phyloP scores from a whole-genome alignment of 1,140 invertebrate species.

The Papilio aristodemus region DNA sequence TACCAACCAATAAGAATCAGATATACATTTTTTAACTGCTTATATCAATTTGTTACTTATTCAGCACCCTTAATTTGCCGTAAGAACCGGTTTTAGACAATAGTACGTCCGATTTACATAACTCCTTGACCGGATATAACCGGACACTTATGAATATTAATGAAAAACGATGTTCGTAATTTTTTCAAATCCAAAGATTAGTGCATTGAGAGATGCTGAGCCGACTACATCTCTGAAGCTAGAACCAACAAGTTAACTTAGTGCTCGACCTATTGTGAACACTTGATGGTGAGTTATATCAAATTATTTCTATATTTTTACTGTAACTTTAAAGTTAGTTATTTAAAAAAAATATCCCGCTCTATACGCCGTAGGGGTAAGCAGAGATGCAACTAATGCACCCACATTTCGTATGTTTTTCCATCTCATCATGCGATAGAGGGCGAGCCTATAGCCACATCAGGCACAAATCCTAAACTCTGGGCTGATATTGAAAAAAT shows the following conservation, averaged over 20 bases:
- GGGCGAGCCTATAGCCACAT: too few species aligned
- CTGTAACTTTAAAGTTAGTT: too few species aligned
- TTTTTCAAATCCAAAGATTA: slow-evolving; percentile 49
- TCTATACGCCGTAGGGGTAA: too few species aligned
- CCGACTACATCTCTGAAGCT: slow-evolving; percentile 36
- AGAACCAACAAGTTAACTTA: slow-evolving; percentile 12
- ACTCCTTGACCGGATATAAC: slow-evolving; percentile 75
- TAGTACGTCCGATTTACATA: slow-evolving; percentile 70
- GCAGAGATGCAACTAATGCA: too few species aligned
- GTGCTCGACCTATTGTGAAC: background rate
- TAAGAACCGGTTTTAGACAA: slow-evolving; percentile 69
- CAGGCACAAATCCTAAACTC: too few species aligned
- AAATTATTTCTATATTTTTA: background rate
- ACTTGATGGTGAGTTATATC: slow-evolving; percentile 19
- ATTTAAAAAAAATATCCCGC: too few species aligned
- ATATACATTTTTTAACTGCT: slow-evolving; percentile 9
- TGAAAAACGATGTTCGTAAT: slow-evolving; percentile 53
- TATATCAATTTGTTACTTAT: slow-evolving; percentile 40
- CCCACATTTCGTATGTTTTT: too few species aligned
- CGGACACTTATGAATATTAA: slow-evolving; percentile 76
- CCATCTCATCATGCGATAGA: too few species aligned
- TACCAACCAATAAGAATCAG: slow-evolving; percentile 5
- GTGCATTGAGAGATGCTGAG: slow-evolving; percentile 58
- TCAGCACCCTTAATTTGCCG: slow-evolving; percentile 70
- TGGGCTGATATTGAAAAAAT: too few species aligned